Base-by-base conservation (phyloP, 2,888 invertebrate species). In the Smittia aterrima region DNA sequence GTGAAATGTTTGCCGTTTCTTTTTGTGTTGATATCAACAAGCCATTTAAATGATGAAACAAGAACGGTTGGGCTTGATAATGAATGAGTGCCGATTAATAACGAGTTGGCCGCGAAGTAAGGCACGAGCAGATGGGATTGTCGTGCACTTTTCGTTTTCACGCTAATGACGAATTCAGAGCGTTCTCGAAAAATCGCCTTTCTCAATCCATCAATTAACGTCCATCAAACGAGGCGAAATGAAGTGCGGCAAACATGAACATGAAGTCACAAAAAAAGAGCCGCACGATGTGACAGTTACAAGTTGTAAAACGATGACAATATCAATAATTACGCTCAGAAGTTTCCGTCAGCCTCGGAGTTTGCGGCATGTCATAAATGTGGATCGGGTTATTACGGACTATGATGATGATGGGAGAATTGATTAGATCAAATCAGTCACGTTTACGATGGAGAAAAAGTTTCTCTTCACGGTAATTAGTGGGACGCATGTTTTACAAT, bases 341-440 rank as follows among this genome's bases (percentile, higher is more conserved):
- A 13, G 16, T 32, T 32, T 9, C 32, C 32, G 2, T 47, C 47
- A 47, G 11, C 16, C n/a, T 32, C 9, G 32, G 53, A 13, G 53
- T 16, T 16, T n/a, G 47, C 16, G 16, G 11, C 16, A 20, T 58
- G 58, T 20, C 58, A 58, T 22, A 18, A 47, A 47, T n/a, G 11
- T 47, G 47, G 47, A 47, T 47, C 11, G n/a, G 47, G 47, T 47
- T n/a, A 47, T 47, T 47, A 58, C 16, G 22, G 4, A 58, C 18
- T 7, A 58, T 58, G 53, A 47, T 47, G 58, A 58, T 58, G 53
- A 47, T 47, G 58, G 58, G 22, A 18, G 58, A 47, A 58, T 58
- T 58, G 58, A 58, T 58, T 58, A 58, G 58, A 58, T 58, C 58
- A 58, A 58, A 58, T 58, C 58, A 22, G 20, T 58, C 58, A 58